Conservation (phyloP, 2,797 vertebrate species). For the Syndactyla subalaris region DNA sequence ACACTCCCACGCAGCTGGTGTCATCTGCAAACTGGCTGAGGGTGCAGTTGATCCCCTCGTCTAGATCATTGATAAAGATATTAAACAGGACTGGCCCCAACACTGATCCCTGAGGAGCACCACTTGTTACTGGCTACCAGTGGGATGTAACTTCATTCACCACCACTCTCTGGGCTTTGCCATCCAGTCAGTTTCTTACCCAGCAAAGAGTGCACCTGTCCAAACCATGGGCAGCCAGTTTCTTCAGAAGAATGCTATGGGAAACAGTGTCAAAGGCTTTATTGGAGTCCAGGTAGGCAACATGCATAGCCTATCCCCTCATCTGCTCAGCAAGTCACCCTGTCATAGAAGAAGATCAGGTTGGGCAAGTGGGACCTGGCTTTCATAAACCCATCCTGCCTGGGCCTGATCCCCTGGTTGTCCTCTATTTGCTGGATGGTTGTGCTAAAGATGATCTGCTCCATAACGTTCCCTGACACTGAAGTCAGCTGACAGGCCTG, state of each 20-base stretch:
- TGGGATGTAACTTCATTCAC: neutral
- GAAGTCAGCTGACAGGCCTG: accelerated
- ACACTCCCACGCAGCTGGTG: neutral
- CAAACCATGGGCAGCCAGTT: neutral
- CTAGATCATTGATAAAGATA: neutral
- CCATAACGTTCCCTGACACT: neutral
- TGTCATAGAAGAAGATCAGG: neutral
- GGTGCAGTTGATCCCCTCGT: accelerated
- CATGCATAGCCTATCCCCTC: neutral
- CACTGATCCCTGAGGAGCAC: neutral
- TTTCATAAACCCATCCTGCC: neutral
- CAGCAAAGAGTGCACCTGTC: neutral
- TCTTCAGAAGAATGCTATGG: neutral
- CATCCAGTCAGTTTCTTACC: neutral
- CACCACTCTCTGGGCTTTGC: neutral
- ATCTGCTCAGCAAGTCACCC: neutral
- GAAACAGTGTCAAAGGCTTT: neutral
- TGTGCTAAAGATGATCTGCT: neutral
- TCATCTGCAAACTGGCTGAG: neutral
- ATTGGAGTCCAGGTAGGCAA: neutral
- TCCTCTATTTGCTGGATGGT: neutral
- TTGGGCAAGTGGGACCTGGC: neutral
- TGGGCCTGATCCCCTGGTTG: neutral
- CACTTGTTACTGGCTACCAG: neutral
- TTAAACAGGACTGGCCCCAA: neutral